Percentiles rank a stretch among this genome's conserved stretches.
These are phyloP conservation scores for Actenoides hombroni DNA, from an alignment of 2,113 vertebrate species.

Conservation along the genomic window DNA sequence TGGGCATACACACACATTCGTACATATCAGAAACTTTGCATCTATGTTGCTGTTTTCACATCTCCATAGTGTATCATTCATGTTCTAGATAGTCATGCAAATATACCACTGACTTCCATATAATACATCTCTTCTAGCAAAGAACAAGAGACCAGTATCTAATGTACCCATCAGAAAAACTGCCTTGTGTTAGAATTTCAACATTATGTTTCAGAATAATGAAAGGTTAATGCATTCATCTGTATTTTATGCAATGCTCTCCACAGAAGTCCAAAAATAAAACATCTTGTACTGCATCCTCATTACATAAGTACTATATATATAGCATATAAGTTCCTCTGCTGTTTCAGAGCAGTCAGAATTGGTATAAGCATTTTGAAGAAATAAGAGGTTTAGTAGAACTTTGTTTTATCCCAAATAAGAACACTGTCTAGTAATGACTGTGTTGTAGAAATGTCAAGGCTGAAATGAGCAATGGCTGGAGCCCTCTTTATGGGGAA, in stretches of 20 bases:
- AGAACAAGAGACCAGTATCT: background rate
- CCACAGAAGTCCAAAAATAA: conserved; percentile 47
- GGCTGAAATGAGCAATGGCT: background rate
- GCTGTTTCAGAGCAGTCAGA: background rate
- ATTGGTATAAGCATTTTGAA: background rate
- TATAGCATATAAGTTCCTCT: conserved; percentile 1
- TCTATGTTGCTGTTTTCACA: background rate
- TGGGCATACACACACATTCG: background rate
- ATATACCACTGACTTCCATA: background rate
- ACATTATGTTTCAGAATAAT: background rate
- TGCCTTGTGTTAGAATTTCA: background rate
- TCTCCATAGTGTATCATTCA: background rate
- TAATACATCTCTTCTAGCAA: background rate
- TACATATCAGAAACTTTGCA: background rate
- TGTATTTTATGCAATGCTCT: conserved; percentile 19
- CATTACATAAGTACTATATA: conserved; percentile 42
- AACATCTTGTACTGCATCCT: conserved; percentile 16
- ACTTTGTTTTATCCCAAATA: background rate
- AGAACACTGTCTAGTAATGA: background rate
- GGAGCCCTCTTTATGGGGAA: background rate
- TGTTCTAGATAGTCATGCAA: background rate
- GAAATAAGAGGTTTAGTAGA: background rate
- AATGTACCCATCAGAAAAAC: background rate
- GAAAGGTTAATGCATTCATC: conserved; percentile 28
- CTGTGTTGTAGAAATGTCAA: conserved; percentile 2